Evolutionary conservation across 2,797 vertebrate genomes (phyloP), one percentile per base, ranked within the genome.

Genomic region (Anolis apletophallus): DNA sequence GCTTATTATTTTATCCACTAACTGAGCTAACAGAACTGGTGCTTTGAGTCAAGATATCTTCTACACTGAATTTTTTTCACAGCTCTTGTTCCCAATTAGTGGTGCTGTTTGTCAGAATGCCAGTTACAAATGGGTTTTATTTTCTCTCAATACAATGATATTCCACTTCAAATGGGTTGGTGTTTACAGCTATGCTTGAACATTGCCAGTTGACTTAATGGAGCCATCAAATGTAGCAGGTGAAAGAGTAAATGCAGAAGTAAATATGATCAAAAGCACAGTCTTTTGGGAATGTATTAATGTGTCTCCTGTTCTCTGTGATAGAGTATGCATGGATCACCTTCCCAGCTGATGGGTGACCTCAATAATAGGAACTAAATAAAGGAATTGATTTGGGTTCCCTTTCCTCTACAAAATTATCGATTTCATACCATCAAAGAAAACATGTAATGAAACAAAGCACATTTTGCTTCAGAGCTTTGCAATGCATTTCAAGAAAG

Each of bases 1-100:
- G 55, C n/a, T 40, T 79, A 13, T 85, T 34, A 29, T 71, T 52
- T 23, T 88, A 71, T 74, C 5, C 87, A 74, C 72, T 54, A 84
- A 55, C 77, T 84, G 76, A 77, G 32, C 50, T 36, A 46, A 68
- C 32, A 68, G 50, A 69, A 61, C 23, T 88, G 54, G 67, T 40
- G 83, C 79, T 68, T 57, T 84, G 0, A 87, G 40, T 78, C 46
- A 85, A 72, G 5, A 85, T 76, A 77, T 34, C 68, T 6, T 81
- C 19, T 23, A 8, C 50, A 72, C 6, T 19, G 67, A 80, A 40
- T 69, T 19, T 1, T 40, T 23, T 88, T 46, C 19, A 12, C 79
- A 90, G 76, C 3, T 10, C 68, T 61, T 86, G 81, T 52, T 90
- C 61, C 77, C 29, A 79, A 3, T 80, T 84, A 83, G 80, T 1